A percentile compares a stretch with the other conserved stretches of the same genome.
phyloP scores from a whole-genome alignment of 2,888 invertebrate species.

The Nipponacmea schrenckii region DNA sequence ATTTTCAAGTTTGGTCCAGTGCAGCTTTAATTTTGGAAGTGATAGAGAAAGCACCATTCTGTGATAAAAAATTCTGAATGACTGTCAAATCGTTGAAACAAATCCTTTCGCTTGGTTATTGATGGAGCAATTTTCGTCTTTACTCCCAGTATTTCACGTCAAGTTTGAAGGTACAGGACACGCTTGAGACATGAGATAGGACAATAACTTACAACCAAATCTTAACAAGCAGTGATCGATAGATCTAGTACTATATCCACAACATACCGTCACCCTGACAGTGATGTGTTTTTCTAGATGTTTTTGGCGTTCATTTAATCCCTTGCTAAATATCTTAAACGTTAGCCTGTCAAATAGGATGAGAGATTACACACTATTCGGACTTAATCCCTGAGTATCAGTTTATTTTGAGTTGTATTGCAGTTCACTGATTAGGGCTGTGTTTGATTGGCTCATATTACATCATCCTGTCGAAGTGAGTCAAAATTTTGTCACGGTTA shows the following conservation, averaged over 20 bases:
- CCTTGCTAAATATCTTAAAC: conserved; percentile 1
- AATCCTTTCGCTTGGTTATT: too few relatives aligned
- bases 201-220: background rate
- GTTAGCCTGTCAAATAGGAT: conserved; percentile 4
- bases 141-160: background rate
- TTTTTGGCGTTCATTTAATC: background rate
- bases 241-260: background rate
- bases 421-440: background rate
- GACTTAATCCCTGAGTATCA: background rate
- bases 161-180: background rate
- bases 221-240: background rate
- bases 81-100: too few relatives aligned
- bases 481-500: background rate
- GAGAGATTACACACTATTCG: background rate
- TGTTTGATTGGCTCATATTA: background rate
- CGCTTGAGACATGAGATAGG: background rate
- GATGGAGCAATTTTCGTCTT: conserved; percentile 4
- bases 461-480: background rate
- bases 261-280: background rate
- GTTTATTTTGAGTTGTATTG: background rate
- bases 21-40: too few relatives aligned
- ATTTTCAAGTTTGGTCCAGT: too few relatives aligned
- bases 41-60: too few relatives aligned
- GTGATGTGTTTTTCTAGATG: conserved; percentile 4
- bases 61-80: too few relatives aligned